Evolutionary conservation across 2,113 vertebrate species (phyloP).

Genomic region (Monopterus albus): DNA sequence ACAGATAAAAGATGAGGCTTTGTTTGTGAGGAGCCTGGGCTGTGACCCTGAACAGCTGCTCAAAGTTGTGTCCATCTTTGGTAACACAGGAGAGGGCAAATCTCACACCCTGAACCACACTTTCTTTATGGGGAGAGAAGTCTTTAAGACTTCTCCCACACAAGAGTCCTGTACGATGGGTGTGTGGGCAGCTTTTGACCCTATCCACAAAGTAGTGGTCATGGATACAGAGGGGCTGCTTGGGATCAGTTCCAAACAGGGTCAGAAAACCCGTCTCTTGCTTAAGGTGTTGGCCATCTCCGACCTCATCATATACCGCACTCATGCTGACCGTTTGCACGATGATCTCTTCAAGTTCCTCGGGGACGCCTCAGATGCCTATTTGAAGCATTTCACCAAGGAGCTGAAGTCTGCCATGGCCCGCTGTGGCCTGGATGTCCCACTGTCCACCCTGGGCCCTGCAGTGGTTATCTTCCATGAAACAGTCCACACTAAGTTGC

Average conservation of each 20-base stretch:
- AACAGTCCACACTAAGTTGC: slow-evolving; percentile 96
- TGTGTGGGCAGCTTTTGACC: slow-evolving; percentile 97
- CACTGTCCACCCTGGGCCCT: slow-evolving; percentile 95
- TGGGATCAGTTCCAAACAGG: slow-evolving; percentile 94
- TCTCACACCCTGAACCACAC: slow-evolving; percentile 98
- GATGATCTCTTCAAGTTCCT: slow-evolving; percentile 99
- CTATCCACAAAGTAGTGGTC: slow-evolving; percentile 91
- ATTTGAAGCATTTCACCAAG: slow-evolving; percentile 98
- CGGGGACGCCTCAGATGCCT: slow-evolving; percentile 96
- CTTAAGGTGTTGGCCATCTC: slow-evolving; percentile 98
- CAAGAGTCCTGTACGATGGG: slow-evolving; percentile 98
- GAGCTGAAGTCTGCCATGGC: slow-evolving; percentile 97
- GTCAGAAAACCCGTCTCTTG: slow-evolving; percentile 95
- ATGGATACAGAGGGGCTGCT: slow-evolving; percentile 97
- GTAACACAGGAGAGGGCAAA: slow-evolving; percentile 98
- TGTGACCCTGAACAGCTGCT: slow-evolving; percentile 91
- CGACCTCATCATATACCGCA: slow-evolving; percentile 97
- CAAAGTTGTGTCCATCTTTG: slow-evolving; percentile 99
- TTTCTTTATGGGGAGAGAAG: slow-evolving; percentile 96
- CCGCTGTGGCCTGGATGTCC: slow-evolving; percentile 96
- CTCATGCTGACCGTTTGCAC: slow-evolving; percentile 95
- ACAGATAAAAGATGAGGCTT: slow-evolving; percentile 92
- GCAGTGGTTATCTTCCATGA: slow-evolving; percentile 99
- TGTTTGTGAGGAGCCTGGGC: slow-evolving; percentile 90
- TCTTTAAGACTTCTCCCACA: slow-evolving; percentile 96